A percentile compares a stretch with the other conserved stretches of the same genome.
Conservation (phyloP, 2,113 vertebrate species). For the Bucco capensis region DNA sequence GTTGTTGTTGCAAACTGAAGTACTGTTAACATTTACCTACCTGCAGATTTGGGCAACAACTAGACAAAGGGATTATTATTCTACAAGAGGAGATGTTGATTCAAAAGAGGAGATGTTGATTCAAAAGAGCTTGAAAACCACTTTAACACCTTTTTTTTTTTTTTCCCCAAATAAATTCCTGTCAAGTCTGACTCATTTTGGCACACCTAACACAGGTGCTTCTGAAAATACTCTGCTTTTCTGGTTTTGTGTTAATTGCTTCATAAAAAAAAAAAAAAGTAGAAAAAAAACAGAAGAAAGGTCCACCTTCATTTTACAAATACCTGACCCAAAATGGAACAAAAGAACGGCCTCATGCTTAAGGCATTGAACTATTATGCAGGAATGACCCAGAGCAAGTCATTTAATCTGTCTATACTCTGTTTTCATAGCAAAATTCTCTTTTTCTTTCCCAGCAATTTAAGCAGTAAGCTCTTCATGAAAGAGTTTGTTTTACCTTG, state of each 20-base stretch:
- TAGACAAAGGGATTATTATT: not conserved
- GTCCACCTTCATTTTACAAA: slow-evolving; percentile 30
- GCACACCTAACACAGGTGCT: not conserved
- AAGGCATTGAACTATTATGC: slow-evolving; percentile 9
- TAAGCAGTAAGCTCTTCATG: slow-evolving; percentile 12
- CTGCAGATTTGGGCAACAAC: not conserved
- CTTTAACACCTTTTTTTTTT: not conserved
- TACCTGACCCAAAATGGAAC: slow-evolving; percentile 10
- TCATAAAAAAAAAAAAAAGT: not conserved
- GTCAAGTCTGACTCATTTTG: not conserved
- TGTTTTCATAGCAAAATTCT: slow-evolving; percentile 9
- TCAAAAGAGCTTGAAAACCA: not conserved
- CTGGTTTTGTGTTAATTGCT: not conserved
- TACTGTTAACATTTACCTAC: not conserved
- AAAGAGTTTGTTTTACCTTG: slow-evolving; percentile 1
- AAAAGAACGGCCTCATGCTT: slow-evolving; percentile 13
- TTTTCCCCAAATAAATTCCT: not conserved
- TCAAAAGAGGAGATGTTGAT: not conserved
- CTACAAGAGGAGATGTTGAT: not conserved
- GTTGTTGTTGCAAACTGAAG: not conserved
- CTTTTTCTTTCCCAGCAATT: slow-evolving; percentile 7
- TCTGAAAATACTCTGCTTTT: slow-evolving; percentile 27
- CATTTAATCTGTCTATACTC: not conserved
- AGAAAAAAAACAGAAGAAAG: not conserved
- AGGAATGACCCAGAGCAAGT: slow-evolving; percentile 22